phyloP scores from a whole-genome alignment of 2,888 invertebrate species.

The Phytoseiulus persimilis region DNA sequence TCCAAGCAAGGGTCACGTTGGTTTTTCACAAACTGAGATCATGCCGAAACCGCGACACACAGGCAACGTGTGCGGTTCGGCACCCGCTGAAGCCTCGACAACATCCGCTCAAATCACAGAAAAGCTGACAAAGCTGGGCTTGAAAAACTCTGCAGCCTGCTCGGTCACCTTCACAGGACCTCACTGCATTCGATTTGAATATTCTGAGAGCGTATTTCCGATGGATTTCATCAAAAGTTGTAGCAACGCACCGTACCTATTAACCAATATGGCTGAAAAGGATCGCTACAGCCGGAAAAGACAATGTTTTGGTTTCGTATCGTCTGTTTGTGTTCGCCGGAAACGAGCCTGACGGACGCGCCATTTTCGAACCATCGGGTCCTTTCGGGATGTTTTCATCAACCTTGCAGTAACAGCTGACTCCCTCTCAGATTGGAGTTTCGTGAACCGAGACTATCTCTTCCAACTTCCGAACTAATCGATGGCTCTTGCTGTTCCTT shows the following conservation, averaged over 20 bases:
- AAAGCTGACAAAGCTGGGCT: background rate
- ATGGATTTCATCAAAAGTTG: background rate
- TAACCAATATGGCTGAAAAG: constrained; percentile 37
- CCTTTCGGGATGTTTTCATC: background rate
- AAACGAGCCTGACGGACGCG: background rate
- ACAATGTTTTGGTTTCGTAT: constrained; percentile 18
- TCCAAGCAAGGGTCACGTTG: too few relatives aligned
- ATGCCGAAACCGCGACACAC: background rate
- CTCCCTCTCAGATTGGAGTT: background rate
- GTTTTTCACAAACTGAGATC: background rate
- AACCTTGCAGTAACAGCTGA: background rate
- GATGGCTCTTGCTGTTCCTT: too few relatives aligned
- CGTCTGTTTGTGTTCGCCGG: constrained; percentile 25
- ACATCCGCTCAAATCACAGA: constrained; percentile 11
- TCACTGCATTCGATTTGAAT: background rate
- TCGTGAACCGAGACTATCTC: background rate
- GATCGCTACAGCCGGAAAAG: constrained; percentile 14
- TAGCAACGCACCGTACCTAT: constrained; percentile 8
- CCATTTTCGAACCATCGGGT: background rate
- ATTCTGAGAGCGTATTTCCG: background rate
- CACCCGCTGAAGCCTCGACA: background rate
- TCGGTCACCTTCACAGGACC: background rate
- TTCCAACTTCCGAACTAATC: too few relatives aligned
- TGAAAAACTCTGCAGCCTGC: background rate
- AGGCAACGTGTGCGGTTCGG: background rate